Evolutionary conservation across 2,113 vertebrate genomes (phyloP), one percentile per base, ranked within the genome.

Genomic region (Murina feae): DNA sequence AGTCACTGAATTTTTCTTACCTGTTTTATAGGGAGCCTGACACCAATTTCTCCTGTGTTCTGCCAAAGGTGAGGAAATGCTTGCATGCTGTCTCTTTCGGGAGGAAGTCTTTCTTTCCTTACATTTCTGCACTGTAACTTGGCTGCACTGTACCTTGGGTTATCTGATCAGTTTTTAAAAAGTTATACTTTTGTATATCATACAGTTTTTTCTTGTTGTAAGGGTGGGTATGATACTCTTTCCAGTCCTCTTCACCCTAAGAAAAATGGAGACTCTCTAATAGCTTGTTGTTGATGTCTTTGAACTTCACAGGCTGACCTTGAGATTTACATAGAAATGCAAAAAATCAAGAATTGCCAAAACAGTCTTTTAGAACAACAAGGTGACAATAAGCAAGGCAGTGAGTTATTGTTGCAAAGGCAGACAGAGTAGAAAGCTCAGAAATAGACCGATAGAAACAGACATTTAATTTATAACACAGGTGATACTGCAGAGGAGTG

Each of bases 331-430:
- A 89, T 81, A 85, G 39, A 78, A 91, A 93, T 58, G 17, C 7
- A 89, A 89, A 95, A 66, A 82, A 21, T 20, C 79, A 93, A 47
- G 25, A n/a, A 83, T 82, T 74, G 35, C n/a, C 53, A 89, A 80
- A 85, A 66, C 18, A 72, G 66, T 86, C 28, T 71, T 86, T 30
- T 60, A 75, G 71, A 69, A 58, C 13, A 93, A 65, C 23, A 93
- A 65, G 16, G 47, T 66, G 25, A 49, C 58, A 14, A 63, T 23
- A 63, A 65, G 71, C 10, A 91, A 72, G 32, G 75, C 2, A 84
- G 53, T 72, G 55, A 85, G 35, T 86, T 88, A 47, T 1, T 80
- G 39, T 20, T 65, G 25, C 17, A 86, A 85, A 60, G 42, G 16
- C 44, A 47, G 55, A 81, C 6, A 94, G 68, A 86, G 65, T 1